Evolutionary conservation across 2,797 vertebrate genomes (phyloP).

Genomic region (Emys orbicularis): DNA sequence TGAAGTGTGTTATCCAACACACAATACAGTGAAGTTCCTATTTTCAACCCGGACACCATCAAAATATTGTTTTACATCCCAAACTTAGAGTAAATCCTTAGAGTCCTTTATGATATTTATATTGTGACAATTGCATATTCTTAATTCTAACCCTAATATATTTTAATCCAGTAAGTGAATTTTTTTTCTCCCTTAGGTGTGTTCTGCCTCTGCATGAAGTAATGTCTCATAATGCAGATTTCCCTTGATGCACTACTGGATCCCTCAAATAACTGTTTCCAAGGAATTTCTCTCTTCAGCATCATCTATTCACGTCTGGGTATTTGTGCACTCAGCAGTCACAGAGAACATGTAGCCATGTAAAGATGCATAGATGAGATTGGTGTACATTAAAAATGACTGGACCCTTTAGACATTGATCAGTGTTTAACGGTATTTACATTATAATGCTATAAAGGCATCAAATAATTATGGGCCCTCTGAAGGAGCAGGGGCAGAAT

Average conservation of each 20-base stretch:
- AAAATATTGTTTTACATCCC: background rate
- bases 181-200: background rate
- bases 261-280: background rate
- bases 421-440: accelerated
- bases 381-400: background rate
- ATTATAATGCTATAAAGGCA: background rate
- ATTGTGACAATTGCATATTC: background rate
- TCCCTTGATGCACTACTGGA: background rate
- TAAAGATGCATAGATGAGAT: accelerated
- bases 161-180: background rate
- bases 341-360: accelerated
- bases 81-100: background rate
- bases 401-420: accelerated
- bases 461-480: accelerated
- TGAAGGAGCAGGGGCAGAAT: background rate
- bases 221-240: accelerated
- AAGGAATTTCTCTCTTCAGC: background rate
- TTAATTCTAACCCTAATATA: background rate
- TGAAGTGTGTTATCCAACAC: background rate
- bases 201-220: background rate
- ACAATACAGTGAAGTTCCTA: background rate
- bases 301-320: background rate
- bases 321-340: background rate
- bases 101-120: background rate
- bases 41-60: background rate